Conservation (phyloP, 2,797 vertebrate species). For the Cyclopterus lumpus region DNA sequence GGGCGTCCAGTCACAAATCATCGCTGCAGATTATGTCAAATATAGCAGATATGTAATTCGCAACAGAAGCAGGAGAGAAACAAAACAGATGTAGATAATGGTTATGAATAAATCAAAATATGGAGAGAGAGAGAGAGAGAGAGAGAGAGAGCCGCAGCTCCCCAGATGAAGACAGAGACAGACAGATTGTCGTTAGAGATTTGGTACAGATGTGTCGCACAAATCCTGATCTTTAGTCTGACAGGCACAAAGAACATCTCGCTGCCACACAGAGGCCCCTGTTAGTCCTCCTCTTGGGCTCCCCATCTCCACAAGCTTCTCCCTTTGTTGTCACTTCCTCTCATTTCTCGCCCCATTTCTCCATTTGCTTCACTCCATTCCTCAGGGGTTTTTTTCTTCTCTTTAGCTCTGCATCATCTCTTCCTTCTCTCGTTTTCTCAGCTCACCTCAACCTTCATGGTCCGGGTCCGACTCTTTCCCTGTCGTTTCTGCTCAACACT, state of each 20-base stretch:
- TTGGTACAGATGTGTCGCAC: conserved; percentile 82
- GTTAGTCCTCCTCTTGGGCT: conserved; percentile 40
- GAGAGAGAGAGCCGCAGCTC: conserved; percentile 50
- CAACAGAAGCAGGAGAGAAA: conserved; percentile 10
- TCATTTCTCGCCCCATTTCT: conserved; percentile 53
- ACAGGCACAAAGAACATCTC: conserved; percentile 75
- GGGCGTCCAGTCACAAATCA: conserved; percentile 3
- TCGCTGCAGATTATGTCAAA: conserved; percentile 38
- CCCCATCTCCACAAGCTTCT: conserved; percentile 29
- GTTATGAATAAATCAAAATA: conserved; percentile 13
- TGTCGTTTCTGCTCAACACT: conserved; percentile 1
- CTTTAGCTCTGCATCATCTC: conserved; percentile 49
- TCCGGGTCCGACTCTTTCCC: conserved; percentile 10
- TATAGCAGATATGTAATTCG: conserved; percentile 17
- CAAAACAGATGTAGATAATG: conserved; percentile 4
- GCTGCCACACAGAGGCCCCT: conserved; percentile 35
- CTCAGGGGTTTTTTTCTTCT: conserved; percentile 25
- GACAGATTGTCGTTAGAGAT: conserved; percentile 74
- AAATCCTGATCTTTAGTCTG: conserved; percentile 84
- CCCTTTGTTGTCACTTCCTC: conserved; percentile 49
- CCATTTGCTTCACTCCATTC: conserved; percentile 61
- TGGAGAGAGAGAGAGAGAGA: no score
- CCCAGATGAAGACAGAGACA: conserved; percentile 67
- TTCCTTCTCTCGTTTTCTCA: conserved; percentile 41
- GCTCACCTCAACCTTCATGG: conserved; percentile 17